Conservation (phyloP, 1,140 invertebrate genomes). For the Lineus longissimus region DNA sequence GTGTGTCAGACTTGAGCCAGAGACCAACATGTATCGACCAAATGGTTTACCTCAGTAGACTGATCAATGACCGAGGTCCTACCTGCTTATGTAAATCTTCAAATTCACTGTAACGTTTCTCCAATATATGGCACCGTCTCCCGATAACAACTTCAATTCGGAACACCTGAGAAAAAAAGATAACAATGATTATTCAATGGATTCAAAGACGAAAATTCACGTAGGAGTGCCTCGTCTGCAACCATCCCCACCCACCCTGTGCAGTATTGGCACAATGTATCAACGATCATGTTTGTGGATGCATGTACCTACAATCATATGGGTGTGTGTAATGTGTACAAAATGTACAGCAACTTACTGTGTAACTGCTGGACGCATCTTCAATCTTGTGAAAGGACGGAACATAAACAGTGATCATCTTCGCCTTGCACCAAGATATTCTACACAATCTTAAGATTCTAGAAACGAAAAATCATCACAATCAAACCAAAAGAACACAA, state of each 20-base stretch:
- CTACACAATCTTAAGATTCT: neutral
- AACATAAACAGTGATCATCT: conserved; percentile 26
- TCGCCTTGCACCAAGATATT: neutral
- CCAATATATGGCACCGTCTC: conserved; percentile 55
- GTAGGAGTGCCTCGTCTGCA: too few species aligned
- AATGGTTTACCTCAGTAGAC: too few species aligned
- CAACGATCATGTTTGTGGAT: too few species aligned
- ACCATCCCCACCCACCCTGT: too few species aligned
- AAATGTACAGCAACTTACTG: too few species aligned
- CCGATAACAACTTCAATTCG: conserved; percentile 57
- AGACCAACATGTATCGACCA: too few species aligned
- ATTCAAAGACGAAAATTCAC: neutral
- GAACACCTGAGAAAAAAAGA: conserved; percentile 56
- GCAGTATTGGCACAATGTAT: too few species aligned
- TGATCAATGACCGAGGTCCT: too few species aligned
- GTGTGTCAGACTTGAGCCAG: too few species aligned
- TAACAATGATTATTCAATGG: neutral
- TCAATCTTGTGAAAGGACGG: conserved; percentile 32
- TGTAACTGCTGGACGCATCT: conserved; percentile 24
- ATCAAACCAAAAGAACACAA: neutral
- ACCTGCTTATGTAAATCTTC: conserved; percentile 62
- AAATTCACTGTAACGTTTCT: conserved; percentile 63
- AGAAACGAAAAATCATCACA: neutral
- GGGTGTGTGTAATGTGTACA: too few species aligned
- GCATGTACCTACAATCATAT: too few species aligned